Evolutionary conservation across 2,888 invertebrate genomes (phyloP).

Genomic region (Rhamnusium bicolor): DNA sequence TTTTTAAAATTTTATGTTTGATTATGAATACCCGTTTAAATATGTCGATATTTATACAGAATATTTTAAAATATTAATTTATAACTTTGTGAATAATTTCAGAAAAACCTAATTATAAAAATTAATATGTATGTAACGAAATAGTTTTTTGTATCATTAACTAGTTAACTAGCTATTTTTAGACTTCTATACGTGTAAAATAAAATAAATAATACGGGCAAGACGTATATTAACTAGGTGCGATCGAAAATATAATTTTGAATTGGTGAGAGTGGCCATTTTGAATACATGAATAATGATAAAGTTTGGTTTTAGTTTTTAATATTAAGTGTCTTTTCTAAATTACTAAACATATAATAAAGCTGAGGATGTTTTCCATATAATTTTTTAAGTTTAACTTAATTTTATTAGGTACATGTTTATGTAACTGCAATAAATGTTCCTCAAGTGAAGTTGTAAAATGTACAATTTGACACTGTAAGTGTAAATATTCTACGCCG

Average conservation of each 20-base stretch:
- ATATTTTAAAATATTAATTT: neutral
- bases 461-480: too few relatives aligned
- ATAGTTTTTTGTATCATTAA: neutral
- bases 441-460: too few relatives aligned
- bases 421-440: neutral
- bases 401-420: neutral
- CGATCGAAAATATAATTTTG: neutral
- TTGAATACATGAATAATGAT: neutral
- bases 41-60: neutral
- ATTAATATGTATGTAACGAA: neutral
- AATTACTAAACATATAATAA: neutral
- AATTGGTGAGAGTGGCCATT: neutral
- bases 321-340: neutral
- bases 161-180: neutral
- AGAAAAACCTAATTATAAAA: neutral
- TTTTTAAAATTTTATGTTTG: neutral
- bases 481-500: too few relatives aligned
- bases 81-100: neutral
- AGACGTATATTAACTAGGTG: neutral
- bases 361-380: neutral
- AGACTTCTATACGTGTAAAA: too few relatives aligned
- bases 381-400: neutral
- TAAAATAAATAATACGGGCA: neutral
- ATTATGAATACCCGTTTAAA: neutral
- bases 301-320: neutral